A percentile compares a stretch with the other conserved stretches of the same genome.
Conservation (phyloP, 1,140 invertebrate species). For the Bombus sylvicola region DNA sequence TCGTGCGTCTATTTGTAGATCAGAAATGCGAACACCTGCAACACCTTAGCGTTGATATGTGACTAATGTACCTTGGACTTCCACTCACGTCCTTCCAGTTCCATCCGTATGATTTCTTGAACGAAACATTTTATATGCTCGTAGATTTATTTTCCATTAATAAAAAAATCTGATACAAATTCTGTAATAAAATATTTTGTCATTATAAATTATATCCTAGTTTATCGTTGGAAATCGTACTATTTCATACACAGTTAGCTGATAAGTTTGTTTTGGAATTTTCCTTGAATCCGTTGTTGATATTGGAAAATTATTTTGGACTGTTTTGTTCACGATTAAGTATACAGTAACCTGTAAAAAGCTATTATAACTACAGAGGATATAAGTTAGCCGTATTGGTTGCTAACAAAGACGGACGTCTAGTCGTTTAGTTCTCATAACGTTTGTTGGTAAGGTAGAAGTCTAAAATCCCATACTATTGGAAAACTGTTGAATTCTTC, state of each 20-base stretch:
- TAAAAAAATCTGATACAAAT: too few species aligned
- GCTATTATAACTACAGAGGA: neutral
- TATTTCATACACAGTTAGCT: neutral
- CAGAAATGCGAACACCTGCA: slow-evolving; percentile 56
- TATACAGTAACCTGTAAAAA: neutral
- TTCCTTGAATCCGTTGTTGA: neutral
- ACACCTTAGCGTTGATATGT: slow-evolving; percentile 51
- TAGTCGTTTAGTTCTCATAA: neutral
- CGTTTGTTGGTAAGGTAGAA: neutral
- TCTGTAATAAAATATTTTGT: neutral
- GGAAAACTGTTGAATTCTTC: neutral
- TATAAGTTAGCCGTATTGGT: neutral
- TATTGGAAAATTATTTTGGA: neutral
- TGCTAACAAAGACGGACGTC: neutral
- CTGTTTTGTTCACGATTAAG: neutral
- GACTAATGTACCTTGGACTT: slow-evolving; percentile 60
- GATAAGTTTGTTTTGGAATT: neutral
- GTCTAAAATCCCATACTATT: neutral
- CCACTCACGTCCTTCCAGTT: slow-evolving; percentile 56
- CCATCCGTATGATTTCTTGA: slow-evolving; percentile 53
- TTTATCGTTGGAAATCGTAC: neutral
- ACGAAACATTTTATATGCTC: slow-evolving; percentile 17
- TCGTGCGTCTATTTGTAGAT: slow-evolving; percentile 14
- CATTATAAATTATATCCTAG: neutral
- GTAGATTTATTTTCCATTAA: neutral